A percentile compares a stretch with the other conserved stretches of the same genome.
Conservation (phyloP, 2,113 vertebrate species). For the Periophthalmus modestus region DNA sequence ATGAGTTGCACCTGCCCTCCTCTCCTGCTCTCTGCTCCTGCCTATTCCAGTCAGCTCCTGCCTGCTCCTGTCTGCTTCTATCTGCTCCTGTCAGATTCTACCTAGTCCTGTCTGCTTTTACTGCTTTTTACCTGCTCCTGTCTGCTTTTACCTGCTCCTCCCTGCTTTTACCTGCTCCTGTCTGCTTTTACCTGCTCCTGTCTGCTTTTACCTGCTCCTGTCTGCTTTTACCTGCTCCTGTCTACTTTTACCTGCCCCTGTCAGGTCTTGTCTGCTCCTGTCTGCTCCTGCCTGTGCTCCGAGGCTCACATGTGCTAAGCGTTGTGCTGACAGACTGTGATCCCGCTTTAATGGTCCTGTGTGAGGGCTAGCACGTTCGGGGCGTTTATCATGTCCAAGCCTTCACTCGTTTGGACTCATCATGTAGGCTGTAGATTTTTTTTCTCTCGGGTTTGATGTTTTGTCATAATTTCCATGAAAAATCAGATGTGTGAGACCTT, state of each 20-base stretch:
- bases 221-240: background rate
- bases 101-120: too few species aligned
- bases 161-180: too few species aligned
- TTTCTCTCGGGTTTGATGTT: background rate
- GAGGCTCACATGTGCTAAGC: constrained; percentile 55
- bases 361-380: constrained; percentile 61
- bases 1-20: background rate
- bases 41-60: too few species aligned
- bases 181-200: too few species aligned
- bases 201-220: too few species aligned
- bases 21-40: background rate
- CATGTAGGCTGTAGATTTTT: background rate
- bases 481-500: background rate
- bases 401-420: constrained; percentile 26
- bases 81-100: too few species aligned
- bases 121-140: too few species aligned
- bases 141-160: too few species aligned
- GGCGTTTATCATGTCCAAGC: constrained; percentile 48
- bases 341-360: constrained; percentile 59
- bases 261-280: constrained; percentile 6
- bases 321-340: constrained; percentile 62
- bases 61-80: too few species aligned
- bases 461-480: background rate
- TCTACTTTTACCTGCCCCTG: constrained; percentile 37
- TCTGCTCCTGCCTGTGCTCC: constrained; percentile 23